Evolutionary conservation across 2,113 vertebrate species (phyloP), one percentile per base, ranked within the genome.

Genomic region (Percopsis transmontana): DNA sequence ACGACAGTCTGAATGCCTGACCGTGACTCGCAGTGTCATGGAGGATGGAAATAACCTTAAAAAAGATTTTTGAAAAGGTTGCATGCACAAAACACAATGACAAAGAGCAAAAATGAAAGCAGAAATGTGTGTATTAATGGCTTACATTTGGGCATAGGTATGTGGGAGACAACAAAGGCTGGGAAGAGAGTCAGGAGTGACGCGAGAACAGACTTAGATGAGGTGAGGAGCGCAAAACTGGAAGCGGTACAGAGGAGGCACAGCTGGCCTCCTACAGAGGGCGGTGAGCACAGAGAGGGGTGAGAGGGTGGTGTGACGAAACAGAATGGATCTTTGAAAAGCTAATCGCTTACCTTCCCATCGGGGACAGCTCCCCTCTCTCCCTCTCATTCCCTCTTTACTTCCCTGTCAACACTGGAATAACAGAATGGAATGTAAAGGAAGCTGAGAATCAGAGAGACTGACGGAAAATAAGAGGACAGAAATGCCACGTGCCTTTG

Each of bases 361-460:
- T 82, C 84, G 82, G 87, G 83, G 81, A 88, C 77, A 76, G 77
- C 81, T 85, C 86, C 74, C 72, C 61, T 80, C 62, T 62, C 70
- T 54, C 4, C 10, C 72, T 66, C 70, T 50, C 63, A 51, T 58
- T 47, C 69, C 44, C 54, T 27, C 73, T 44, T 70, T 23, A 57
- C 84, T 72, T 67, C 68, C 64, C 71, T 47, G 51, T 82, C 81
- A 80, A 71, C 62, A 68, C 7, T 24, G 74, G 64, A 79, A 72
- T 73, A 86, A 65, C 47, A 82, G 84, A 83, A 85, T 87, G 87
- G 89, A 90, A 89, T 87, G 85, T 85, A 83, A 87, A 86, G 81
- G 62, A 83, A 72, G 70, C 65, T 71, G 79, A 71, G 81, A 83
- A 90, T 85, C 84, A 88, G 83, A 88, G 87, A 79, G 85, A 79